Percentiles rank a stretch among this genome's conserved stretches.
Conservation (phyloP, 64 coral and sea anemone genomes). For the Montipora efflorescens region DNA sequence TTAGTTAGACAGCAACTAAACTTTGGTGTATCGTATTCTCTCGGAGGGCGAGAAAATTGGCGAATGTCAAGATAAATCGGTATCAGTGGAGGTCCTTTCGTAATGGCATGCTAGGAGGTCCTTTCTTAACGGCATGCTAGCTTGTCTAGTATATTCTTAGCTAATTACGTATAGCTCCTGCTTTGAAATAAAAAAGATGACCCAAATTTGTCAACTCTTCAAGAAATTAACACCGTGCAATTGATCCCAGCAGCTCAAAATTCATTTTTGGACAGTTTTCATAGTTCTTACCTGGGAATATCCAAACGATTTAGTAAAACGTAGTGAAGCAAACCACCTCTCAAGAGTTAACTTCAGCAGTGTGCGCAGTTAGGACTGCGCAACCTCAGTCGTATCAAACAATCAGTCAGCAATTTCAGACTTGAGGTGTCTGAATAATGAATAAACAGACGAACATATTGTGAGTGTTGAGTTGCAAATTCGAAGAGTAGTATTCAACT, state of each 20-base stretch:
- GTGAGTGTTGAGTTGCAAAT: conserved; percentile 50
- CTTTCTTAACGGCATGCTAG: neutral
- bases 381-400: conserved; percentile 24
- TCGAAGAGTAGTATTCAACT: neutral
- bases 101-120: neutral
- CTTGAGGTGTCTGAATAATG: neutral
- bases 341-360: neutral
- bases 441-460: conserved; percentile 20
- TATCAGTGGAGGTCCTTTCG: neutral
- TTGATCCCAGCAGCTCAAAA: neutral
- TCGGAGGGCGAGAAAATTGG: neutral
- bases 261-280: neutral
- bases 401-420: conserved; percentile 37
- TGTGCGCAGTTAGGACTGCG: neutral
- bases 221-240: neutral
- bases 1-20: neutral
- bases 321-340: neutral
- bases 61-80: neutral
- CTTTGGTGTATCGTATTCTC: neutral
- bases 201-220: too few species aligned
- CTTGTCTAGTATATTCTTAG: too few species aligned
- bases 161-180: neutral
- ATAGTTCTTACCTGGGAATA: neutral
- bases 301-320: neutral
- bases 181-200: neutral